Evolutionary conservation across 2,797 vertebrate species (phyloP).

Genomic region (Phataginus tetradactyla): DNA sequence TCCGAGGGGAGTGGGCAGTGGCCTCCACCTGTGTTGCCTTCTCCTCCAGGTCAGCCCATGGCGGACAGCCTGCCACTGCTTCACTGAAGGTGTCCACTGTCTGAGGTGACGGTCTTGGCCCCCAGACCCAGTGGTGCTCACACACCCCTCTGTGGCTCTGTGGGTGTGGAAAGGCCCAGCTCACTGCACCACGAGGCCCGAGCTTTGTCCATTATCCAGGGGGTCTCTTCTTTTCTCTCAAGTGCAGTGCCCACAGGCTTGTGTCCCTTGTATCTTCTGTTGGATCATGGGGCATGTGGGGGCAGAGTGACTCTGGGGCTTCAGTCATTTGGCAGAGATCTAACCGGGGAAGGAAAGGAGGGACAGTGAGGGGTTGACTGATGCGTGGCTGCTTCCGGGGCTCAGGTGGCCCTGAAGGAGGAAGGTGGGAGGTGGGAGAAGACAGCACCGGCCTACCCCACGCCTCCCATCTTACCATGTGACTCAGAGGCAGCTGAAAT

Average conservation of each 20-base stretch:
- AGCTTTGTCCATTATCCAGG: neutral
- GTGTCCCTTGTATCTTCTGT: neutral
- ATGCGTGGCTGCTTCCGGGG: neutral
- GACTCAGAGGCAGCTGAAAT: neutral
- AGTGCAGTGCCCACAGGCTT: neutral
- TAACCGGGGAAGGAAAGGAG: neutral
- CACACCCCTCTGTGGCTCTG: neutral
- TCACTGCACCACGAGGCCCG: neutral
- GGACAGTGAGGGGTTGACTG: neutral
- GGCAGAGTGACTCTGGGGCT: neutral
- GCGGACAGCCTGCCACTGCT: neutral
- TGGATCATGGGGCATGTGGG: neutral
- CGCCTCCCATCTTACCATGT: neutral
- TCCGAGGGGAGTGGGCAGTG: neutral
- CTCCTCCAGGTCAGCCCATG: neutral
- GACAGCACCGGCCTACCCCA: neutral
- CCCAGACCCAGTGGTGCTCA: neutral
- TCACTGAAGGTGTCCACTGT: fast-evolving
- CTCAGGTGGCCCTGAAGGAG: neutral
- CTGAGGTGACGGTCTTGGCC: neutral
- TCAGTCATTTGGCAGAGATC: neutral
- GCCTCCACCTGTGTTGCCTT: neutral
- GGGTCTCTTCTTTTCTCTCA: neutral
- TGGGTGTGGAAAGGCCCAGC: neutral
- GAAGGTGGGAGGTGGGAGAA: neutral